A percentile compares a stretch with the other conserved stretches of the same genome.
phyloP scores from a whole-genome alignment of 2,797 vertebrate species.

The Takifugu ocellatus region DNA sequence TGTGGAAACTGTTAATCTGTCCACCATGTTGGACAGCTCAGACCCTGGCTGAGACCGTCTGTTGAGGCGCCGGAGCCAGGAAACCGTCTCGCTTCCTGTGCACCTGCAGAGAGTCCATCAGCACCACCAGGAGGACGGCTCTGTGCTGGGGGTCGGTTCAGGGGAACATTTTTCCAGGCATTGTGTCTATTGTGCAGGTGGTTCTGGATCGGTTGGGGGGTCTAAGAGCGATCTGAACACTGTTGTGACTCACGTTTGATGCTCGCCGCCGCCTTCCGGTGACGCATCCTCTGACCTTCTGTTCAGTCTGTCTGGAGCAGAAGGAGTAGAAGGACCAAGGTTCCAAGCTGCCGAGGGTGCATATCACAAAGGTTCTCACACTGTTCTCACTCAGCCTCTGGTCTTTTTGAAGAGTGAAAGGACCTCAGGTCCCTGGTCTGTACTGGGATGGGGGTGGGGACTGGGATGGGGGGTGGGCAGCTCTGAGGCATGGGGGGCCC shows the following conservation, averaged over 20 bases:
- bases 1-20: slow-evolving; percentile 59
- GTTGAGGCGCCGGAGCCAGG: slow-evolving; percentile 62
- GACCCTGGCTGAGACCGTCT: slow-evolving; percentile 65
- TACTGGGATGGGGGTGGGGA: slow-evolving; percentile 47
- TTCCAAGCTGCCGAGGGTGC: too few species aligned
- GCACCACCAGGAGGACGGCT: slow-evolving; percentile 37
- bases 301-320: slow-evolving; percentile 54
- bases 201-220: too few species aligned
- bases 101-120: slow-evolving; percentile 61
- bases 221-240: slow-evolving; percentile 34
- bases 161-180: slow-evolving; percentile 16
- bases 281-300: slow-evolving; percentile 62
- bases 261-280: slow-evolving; percentile 55
- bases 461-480: slow-evolving; percentile 39
- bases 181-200: slow-evolving; percentile 34
- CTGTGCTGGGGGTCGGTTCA: slow-evolving; percentile 30
- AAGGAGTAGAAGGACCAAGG: too few species aligned
- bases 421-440: slow-evolving; percentile 29
- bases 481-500: slow-evolving; percentile 70
- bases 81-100: slow-evolving; percentile 66
- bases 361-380: slow-evolving; percentile 27
- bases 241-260: slow-evolving; percentile 59
- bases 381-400: too few species aligned
- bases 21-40: slow-evolving; percentile 54
- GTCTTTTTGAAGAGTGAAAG: too few species aligned